These are phyloP conservation scores for Pseudobourletiella spinata DNA, from an alignment of 1,140 invertebrate genomes.

Conservation along the genomic window DNA sequence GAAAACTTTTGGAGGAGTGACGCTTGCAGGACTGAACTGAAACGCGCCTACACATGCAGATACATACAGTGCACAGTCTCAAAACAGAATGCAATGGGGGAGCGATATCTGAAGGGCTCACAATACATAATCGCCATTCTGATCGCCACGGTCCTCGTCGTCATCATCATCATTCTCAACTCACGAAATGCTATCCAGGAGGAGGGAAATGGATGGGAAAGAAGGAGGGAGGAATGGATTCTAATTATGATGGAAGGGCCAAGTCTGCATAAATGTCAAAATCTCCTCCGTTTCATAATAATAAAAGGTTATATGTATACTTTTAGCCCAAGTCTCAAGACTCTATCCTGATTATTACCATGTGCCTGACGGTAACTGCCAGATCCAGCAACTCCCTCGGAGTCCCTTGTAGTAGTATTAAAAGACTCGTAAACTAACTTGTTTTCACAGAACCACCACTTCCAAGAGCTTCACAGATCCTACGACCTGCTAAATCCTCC, in stretches of 20 bases:
- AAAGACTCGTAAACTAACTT: no score
- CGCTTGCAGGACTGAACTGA: not conserved
- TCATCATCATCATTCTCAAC: not conserved
- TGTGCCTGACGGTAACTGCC: no score
- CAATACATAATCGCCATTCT: not conserved
- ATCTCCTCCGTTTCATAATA: constrained; percentile 15
- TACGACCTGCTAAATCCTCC: no score
- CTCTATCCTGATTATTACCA: no score
- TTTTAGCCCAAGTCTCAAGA: no score
- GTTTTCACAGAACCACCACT: no score
- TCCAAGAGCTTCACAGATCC: no score
- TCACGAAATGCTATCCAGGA: not conserved
- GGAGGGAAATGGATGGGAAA: not conserved
- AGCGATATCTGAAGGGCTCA: not conserved
- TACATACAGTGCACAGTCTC: not conserved
- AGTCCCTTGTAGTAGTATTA: no score
- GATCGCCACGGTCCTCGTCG: not conserved
- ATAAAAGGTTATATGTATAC: no score
- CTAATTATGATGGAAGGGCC: constrained; percentile 18
- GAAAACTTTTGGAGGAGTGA: not conserved
- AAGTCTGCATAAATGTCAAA: constrained; percentile 19
- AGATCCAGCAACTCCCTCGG: no score
- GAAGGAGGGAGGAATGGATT: constrained; percentile 13
- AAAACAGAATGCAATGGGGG: not conserved
- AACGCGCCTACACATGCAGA: not conserved